phyloP scores from a whole-genome alignment of 2,888 invertebrate genomes.

The Allolobophora icterica region DNA sequence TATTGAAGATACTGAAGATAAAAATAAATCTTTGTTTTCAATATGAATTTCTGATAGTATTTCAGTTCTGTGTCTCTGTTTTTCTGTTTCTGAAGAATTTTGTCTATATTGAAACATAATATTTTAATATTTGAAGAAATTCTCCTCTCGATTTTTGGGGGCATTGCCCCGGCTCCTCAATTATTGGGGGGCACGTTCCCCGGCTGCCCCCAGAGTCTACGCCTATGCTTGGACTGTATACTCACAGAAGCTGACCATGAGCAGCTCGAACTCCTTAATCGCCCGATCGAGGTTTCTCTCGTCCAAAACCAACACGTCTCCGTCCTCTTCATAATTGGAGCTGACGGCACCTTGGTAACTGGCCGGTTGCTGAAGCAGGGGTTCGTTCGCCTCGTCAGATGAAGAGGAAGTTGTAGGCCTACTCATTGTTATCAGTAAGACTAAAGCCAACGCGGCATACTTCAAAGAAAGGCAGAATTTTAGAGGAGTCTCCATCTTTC shows the following conservation, averaged over 20 bases:
- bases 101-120: no score
- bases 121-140: no score
- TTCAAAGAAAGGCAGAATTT: neutral
- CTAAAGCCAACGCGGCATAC: neutral
- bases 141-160: no score
- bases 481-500: neutral
- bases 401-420: neutral
- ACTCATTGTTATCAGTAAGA: neutral
- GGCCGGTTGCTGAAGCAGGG: neutral
- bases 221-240: no score
- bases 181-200: no score
- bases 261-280: neutral
- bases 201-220: no score
- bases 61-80: no score
- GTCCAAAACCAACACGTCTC: neutral
- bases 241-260: constrained; percentile 11
- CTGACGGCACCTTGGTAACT: neutral
- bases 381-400: neutral
- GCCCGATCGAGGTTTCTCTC: neutral
- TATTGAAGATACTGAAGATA: no score
- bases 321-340: neutral
- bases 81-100: no score
- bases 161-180: no score
- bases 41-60: no score
- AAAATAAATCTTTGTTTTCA: no score